phyloP scores from a whole-genome alignment of 1,140 invertebrate genomes.

The Eciton burchellii region DNA sequence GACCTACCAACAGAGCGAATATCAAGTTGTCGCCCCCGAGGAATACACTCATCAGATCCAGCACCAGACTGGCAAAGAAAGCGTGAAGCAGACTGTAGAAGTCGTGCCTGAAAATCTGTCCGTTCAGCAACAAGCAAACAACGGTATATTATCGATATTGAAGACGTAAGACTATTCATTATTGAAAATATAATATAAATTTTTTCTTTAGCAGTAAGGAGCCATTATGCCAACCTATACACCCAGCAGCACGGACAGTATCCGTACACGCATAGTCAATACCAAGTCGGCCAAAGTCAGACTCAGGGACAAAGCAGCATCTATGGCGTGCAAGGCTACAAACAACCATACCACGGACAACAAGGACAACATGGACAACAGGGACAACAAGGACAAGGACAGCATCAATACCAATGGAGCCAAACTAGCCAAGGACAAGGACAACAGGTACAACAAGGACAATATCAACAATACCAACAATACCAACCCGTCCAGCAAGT shows the following conservation, averaged over 20 bases:
- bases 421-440: no score
- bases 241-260: slow-evolving; percentile 80
- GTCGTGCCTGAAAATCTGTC: slow-evolving; percentile 76
- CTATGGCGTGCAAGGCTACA: background rate
- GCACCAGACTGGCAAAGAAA: slow-evolving; percentile 42
- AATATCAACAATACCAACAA: slow-evolving; percentile 9
- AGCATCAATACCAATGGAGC: slow-evolving; percentile 7
- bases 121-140: slow-evolving; percentile 23
- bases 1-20: slow-evolving; percentile 76
- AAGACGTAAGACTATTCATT: background rate
- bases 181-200: background rate
- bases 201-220: slow-evolving; percentile 44
- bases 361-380: background rate
- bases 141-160: slow-evolving; percentile 18
- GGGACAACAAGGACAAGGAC: slow-evolving; percentile 1
- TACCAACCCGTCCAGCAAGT: slow-evolving; percentile 6
- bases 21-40: slow-evolving; percentile 80
- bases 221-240: slow-evolving; percentile 77
- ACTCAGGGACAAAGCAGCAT: slow-evolving; percentile 57
- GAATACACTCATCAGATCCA: slow-evolving; percentile 76
- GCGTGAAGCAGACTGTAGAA: slow-evolving; percentile 73
- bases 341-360: slow-evolving; percentile 4
- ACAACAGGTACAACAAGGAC: slow-evolving; percentile 10
- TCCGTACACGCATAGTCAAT: slow-evolving; percentile 75
- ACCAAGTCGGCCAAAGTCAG: slow-evolving; percentile 67